phyloP scores from a whole-genome alignment of 2,888 invertebrate genomes.

The Clanis bilineata region DNA sequence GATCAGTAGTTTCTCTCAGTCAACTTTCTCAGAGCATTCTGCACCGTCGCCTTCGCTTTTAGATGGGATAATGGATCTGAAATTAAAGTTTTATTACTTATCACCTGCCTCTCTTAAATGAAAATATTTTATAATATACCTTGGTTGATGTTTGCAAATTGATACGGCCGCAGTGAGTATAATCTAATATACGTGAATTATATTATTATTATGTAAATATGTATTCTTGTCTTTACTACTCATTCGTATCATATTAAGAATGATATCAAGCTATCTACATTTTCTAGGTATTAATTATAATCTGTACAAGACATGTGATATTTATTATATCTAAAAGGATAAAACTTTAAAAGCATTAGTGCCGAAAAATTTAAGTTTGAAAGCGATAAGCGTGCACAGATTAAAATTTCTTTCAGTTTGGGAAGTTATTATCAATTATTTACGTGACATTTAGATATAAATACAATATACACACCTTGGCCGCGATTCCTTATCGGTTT shows the following conservation, averaged over 20 bases:
- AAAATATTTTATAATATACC: background rate
- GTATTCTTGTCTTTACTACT: background rate
- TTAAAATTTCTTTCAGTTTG: slow-evolving; percentile 65
- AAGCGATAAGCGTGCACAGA: slow-evolving; percentile 81
- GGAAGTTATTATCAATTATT: slow-evolving; percentile 77
- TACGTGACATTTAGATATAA: slow-evolving; percentile 64
- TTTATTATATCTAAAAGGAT: slow-evolving; percentile 25
- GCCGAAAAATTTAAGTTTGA: slow-evolving; percentile 68
- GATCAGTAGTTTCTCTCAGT: slow-evolving; percentile 75
- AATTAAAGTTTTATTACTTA: slow-evolving; percentile 43
- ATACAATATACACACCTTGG: slow-evolving; percentile 78
- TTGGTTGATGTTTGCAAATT: background rate
- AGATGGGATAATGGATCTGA: slow-evolving; percentile 79
- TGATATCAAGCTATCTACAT: slow-evolving; percentile 39
- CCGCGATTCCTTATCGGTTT: slow-evolving; percentile 63
- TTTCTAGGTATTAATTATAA: slow-evolving; percentile 28
- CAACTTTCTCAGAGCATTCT: slow-evolving; percentile 80
- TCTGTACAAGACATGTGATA: slow-evolving; percentile 30
- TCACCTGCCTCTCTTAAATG: slow-evolving; percentile 25
- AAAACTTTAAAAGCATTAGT: slow-evolving; percentile 75
- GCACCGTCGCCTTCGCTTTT: slow-evolving; percentile 81
- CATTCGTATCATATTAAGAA: slow-evolving; percentile 23
- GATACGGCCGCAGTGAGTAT: background rate
- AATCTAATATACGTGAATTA: slow-evolving; percentile 4
- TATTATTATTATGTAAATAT: slow-evolving; percentile 9